Percentiles rank a stretch among this genome's conserved stretches.
These are phyloP conservation scores for Donacobius atricapilla DNA, from an alignment of 2,113 vertebrate genomes.

Conservation along the genomic window DNA sequence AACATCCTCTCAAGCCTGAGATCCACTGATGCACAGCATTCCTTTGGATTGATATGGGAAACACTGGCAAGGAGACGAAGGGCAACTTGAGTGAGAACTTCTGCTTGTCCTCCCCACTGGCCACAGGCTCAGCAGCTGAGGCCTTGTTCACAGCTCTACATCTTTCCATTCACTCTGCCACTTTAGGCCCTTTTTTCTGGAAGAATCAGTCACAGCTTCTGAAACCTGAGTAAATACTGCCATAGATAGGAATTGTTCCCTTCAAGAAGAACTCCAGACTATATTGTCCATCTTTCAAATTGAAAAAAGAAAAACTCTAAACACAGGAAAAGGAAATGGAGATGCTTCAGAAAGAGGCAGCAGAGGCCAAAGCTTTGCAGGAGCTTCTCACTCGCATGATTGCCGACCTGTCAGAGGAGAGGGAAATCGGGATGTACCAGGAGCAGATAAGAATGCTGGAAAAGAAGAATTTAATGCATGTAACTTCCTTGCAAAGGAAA, in stretches of 20 bases:
- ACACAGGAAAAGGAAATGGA: constrained; percentile 44
- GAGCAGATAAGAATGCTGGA: background rate
- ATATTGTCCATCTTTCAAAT: constrained; percentile 39
- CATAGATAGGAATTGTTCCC: background rate
- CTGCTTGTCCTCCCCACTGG: background rate
- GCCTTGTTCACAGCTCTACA: background rate
- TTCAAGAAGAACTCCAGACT: constrained; percentile 63
- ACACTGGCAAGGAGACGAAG: constrained; percentile 44
- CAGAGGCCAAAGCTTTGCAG: background rate
- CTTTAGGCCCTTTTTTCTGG: background rate
- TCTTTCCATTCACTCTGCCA: background rate
- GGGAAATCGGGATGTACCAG: background rate
- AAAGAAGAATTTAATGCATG: background rate
- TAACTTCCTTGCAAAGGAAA: background rate
- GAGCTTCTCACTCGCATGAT: background rate
- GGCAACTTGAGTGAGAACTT: constrained; percentile 45
- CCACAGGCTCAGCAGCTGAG: background rate
- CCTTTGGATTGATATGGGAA: constrained; percentile 42
- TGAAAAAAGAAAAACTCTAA: constrained; percentile 55
- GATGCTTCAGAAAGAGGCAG: constrained; percentile 55
- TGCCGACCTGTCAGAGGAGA: background rate
- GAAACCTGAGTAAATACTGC: constrained; percentile 36
- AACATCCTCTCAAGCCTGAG: background rate
- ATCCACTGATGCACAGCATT: background rate
- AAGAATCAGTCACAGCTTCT: constrained; percentile 41